Evolutionary conservation across 2,113 vertebrate species (phyloP).

Genomic region (Xiphophorus hellerii): DNA sequence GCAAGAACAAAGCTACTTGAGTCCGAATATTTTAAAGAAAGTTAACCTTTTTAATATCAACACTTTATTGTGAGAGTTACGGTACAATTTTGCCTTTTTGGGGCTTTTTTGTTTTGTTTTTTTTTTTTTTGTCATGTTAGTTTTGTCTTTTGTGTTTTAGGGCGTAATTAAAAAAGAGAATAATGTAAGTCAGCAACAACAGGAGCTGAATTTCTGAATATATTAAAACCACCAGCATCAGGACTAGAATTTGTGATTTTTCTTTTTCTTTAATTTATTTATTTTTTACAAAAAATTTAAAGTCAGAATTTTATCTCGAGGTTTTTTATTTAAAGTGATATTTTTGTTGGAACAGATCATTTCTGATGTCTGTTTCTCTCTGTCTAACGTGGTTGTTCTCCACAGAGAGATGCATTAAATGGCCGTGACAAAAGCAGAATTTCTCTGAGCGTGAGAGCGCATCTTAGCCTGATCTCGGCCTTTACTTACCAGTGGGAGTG

Average conservation of each 20-base stretch:
- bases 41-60: neutral
- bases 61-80: neutral
- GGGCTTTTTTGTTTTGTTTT: no score
- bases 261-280: no score
- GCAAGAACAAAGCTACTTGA: neutral
- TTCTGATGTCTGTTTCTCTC: neutral
- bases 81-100: neutral
- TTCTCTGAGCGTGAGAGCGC: slow-evolving; percentile 4
- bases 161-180: neutral
- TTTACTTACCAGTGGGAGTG: slow-evolving; percentile 69
- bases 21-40: neutral
- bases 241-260: neutral
- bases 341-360: neutral
- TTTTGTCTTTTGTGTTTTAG: neutral
- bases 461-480: slow-evolving; percentile 24
- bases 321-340: no score
- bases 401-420: neutral
- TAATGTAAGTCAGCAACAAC: neutral
- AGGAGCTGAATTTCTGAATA: neutral
- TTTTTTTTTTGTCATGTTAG: neutral
- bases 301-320: no score
- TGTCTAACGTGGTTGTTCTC: neutral
- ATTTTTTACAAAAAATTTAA: no score
- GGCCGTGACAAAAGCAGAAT: neutral
- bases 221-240: neutral